Evolutionary conservation across 2,888 invertebrate species (phyloP).

Genomic region (Agrilus mali): DNA sequence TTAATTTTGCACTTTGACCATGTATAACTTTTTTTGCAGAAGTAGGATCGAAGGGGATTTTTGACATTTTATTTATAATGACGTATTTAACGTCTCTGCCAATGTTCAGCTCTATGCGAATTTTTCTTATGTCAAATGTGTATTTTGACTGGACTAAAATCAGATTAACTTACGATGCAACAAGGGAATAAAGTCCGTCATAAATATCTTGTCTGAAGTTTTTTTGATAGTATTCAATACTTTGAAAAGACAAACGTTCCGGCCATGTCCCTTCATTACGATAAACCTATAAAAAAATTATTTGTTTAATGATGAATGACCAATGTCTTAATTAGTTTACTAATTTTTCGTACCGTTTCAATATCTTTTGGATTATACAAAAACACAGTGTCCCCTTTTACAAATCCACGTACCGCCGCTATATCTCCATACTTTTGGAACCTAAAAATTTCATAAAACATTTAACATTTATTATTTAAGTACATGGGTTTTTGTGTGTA

Average conservation of each 20-base stretch:
- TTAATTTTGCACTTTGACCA: no score
- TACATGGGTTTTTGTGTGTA: no score
- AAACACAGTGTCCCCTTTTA: conserved; percentile 19
- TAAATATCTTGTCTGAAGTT: conserved; percentile 31
- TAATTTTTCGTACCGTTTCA: conserved; percentile 22
- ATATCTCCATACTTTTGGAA: conserved; percentile 32
- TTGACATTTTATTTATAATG: no score
- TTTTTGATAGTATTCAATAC: conserved; percentile 29
- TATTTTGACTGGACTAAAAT: background rate
- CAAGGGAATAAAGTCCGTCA: conserved; percentile 18
- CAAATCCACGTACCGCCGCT: conserved; percentile 30
- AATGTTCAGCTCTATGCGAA: no score
- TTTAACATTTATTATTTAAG: no score
- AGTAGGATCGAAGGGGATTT: no score
- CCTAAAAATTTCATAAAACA: background rate
- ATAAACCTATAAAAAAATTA: conserved; percentile 22
- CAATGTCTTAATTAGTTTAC: no score
- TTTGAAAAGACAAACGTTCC: conserved; percentile 26
- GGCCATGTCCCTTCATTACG: conserved; percentile 38
- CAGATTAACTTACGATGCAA: conserved; percentile 24
- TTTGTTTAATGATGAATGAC: background rate
- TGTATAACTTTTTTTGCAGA: no score
- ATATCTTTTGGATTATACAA: conserved; percentile 38
- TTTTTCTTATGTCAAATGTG: no score
- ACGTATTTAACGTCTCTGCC: no score